Base-by-base conservation (phyloP, 1,140 invertebrate species). In the Tetragnatha versicolor region DNA sequence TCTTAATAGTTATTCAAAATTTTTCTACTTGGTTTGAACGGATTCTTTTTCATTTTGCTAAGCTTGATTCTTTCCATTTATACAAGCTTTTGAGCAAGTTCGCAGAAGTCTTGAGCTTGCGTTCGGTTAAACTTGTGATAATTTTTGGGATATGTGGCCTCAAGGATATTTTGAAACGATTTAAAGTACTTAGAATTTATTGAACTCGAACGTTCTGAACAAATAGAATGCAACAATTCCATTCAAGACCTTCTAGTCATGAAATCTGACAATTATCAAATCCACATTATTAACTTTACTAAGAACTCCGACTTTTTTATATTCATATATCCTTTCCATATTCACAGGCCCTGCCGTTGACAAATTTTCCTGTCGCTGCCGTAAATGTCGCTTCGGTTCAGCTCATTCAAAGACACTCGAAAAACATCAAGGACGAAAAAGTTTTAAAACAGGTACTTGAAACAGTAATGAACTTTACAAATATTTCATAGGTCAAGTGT, bases 351-450 rank as follows among this genome's bases (percentile, higher is more conserved):
- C 84, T 83, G 79, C 87, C 88, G 17, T 84, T 89, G 31, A 85
- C 84, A 45, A 86, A 87, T 79, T 90, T 88, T 79, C 86, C 87
- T 3, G 88, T 89, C 76, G 84, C 85, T 55, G 87, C 87, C 37
- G 86, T 90, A 17, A 88, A 88, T 82, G 83, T 86, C 78, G 88
- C 88, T 3, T 89, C 88, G 14, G 83, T 85, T 3, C 84, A 87
- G 72, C 82, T 89, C 9, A 85, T 89, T 7, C 80, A 82, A 14
- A 82, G 86, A 45, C 88, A 88, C 79, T 76, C 66, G 5, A 80
- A 80, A 25, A 77, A 80, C 3, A 88, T 85, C 69, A 17, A 82
- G 29, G 84, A 84, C 33, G 86, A 88, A 65, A 83, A 85, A 51
- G 84, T 87, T 12, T 65, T 88, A 17, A 82, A 84, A 77, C 87